Base-by-base conservation (phyloP, 2,113 vertebrate genomes). In the Eupsittula cactorum region DNA sequence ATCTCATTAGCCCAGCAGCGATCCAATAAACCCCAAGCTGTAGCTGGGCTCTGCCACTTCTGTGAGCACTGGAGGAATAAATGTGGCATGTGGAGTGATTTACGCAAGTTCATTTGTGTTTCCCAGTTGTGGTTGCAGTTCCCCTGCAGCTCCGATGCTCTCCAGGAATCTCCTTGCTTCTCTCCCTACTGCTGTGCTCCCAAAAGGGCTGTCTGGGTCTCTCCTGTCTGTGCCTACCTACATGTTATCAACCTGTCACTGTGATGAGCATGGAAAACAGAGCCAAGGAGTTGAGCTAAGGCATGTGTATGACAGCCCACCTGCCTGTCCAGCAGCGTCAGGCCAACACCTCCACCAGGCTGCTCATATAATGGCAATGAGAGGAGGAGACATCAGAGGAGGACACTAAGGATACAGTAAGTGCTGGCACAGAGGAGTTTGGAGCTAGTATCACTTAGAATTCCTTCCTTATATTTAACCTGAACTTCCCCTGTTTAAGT, bases 1-100 rank as follows among this genome's bases (percentile, higher is more conserved):
- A 95, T 95, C 89, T 96, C 9, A 23, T 91, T 96, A 92, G 70
- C 91, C 88, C 91, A 96, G 92, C 92, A 96, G 91, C 88, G 68
- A 77, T 94, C 59, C 86, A 77, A 55, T 89, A 76, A 92, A 84
- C 86, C 81, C 74, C 57, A 82, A 88, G 83, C 80, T 59, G 86
- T 91, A 82, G 53, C 88, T 65, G 46, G 83, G 64, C 86, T 77
- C 57, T 91, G 83, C 63, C 77, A 69, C 41, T 91, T 84, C 67
- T 86, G 6, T 11, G 15, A 80, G 70, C n/a, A 18, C 70, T 46
- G n/a, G 62, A 87, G 77, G 91, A 89, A 70, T 79, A 89, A 86
- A 64, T 80, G 81, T 41, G 53, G 44, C 3, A 3, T 85, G 63
- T 78, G 52, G 86, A 87, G 75, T 92, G 88, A 95, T 93, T 95